Percentiles rank a stretch among this genome's conserved stretches.
These are phyloP conservation scores for Ellobius talpinus DNA, from an alignment of 2,113 vertebrate genomes.

Conservation along the genomic window DNA sequence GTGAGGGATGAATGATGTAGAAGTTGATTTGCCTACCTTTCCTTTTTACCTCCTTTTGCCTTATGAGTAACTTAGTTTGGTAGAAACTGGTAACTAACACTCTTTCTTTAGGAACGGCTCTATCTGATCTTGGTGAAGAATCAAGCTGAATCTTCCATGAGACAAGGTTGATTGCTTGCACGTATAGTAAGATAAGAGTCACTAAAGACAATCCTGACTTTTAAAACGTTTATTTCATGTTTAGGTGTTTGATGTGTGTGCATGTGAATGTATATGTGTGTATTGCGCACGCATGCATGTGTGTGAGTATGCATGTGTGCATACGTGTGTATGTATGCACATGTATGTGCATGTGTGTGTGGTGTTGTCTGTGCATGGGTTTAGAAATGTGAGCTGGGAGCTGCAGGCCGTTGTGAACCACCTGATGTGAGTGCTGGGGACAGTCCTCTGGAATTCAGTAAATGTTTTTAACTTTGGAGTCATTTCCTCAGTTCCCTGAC, in stretches of 20 bases:
- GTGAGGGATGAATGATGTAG: neutral
- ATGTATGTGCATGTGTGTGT: neutral
- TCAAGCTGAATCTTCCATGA: neutral
- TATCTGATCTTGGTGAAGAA: neutral
- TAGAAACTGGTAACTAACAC: neutral
- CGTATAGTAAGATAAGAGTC: neutral
- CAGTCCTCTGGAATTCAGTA: neutral
- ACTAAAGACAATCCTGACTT: neutral
- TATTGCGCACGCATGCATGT: neutral
- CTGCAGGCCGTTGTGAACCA: too few relatives aligned
- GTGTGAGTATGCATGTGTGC: neutral
- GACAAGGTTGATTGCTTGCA: neutral
- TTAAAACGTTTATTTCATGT: neutral
- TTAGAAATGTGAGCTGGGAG: too few relatives aligned
- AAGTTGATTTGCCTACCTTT: neutral
- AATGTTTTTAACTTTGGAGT: neutral
- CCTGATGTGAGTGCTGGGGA: too few relatives aligned
- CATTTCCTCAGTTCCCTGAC: neutral
- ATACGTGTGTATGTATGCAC: neutral
- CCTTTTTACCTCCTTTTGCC: neutral
- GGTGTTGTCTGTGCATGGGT: neutral
- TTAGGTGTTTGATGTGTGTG: neutral
- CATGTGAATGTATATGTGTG: neutral
- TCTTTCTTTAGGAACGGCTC: neutral
- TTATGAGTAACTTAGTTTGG: conserved; percentile 14